Evolutionary conservation across 2,888 invertebrate genomes (phyloP).

Genomic region (Papilio gigon): DNA sequence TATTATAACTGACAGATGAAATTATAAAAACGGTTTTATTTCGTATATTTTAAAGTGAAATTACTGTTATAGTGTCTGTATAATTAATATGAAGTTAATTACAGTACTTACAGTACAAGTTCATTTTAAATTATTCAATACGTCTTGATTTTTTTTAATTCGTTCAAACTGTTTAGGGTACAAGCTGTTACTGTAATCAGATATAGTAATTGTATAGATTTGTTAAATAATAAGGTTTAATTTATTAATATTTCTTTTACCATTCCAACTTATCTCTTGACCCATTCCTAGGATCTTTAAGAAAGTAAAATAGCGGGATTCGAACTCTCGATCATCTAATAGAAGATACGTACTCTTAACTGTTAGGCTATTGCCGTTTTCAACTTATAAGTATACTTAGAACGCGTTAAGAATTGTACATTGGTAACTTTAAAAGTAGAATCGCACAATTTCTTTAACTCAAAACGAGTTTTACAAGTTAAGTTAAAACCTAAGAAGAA

Average conservation of each 20-base stretch:
- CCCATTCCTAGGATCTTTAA: too few species aligned
- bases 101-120: not conserved
- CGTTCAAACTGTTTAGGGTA: not conserved
- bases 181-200: too few species aligned
- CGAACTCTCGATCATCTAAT: too few species aligned
- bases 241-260: too few species aligned
- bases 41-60: not conserved
- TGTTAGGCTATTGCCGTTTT: too few species aligned
- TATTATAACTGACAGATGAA: too few species aligned
- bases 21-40: too few species aligned
- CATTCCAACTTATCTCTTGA: too few species aligned
- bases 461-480: not conserved
- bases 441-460: conserved; percentile 1
- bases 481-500: conserved; percentile 8
- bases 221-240: too few species aligned
- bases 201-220: too few species aligned
- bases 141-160: not conserved
- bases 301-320: too few species aligned
- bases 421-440: not conserved
- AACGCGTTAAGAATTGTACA: not conserved
- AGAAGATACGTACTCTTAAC: not conserved
- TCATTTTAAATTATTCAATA: not conserved
- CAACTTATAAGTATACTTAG: not conserved
- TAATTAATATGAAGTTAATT: not conserved
- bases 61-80: not conserved